These are phyloP conservation scores for Tipula unca DNA, from an alignment of 2,888 invertebrate genomes.

Conservation along the genomic window DNA sequence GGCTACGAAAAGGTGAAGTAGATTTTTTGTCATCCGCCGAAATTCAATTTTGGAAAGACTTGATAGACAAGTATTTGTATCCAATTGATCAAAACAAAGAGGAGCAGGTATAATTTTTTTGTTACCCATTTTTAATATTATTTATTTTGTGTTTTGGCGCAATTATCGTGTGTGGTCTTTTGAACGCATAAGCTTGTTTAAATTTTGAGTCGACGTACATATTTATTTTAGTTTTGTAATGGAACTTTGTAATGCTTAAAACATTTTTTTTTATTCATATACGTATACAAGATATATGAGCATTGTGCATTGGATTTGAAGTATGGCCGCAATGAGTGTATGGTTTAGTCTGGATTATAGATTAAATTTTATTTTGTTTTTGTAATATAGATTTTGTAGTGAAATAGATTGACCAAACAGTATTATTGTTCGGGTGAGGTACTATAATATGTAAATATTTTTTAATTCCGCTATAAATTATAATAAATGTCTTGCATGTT, in stretches of 20 bases:
- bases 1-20: constrained; percentile 81
- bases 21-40: constrained; percentile 80
- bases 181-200: neutral
- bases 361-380: neutral
- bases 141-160: neutral
- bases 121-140: neutral
- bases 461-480: neutral
- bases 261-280: neutral
- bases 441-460: neutral
- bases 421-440: neutral
- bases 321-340: neutral
- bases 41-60: constrained; percentile 85
- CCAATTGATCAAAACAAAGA: constrained; percentile 89
- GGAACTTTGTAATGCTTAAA: neutral
- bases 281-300: neutral
- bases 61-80: constrained; percentile 88
- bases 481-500: neutral
- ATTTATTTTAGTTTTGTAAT: neutral
- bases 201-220: neutral
- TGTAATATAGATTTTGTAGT: neutral
- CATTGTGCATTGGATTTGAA: neutral
- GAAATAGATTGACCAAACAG: neutral
- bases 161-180: constrained; percentile 16
- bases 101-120: constrained; percentile 60
- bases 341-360: neutral